Base-by-base conservation (phyloP, 1,140 invertebrate genomes). In the Neodiprion lecontei region DNA sequence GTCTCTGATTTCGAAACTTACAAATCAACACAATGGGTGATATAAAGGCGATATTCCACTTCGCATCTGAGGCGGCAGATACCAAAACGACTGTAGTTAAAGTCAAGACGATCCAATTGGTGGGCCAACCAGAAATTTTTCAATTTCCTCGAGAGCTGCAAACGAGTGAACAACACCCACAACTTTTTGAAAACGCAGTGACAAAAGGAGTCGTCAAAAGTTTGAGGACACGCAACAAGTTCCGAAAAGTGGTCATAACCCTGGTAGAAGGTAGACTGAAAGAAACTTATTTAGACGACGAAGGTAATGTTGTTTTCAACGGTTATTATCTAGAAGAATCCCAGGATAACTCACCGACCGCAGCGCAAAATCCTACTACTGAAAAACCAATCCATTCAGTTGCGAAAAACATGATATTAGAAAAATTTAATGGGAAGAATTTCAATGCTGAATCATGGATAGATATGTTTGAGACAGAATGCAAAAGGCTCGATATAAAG, bases 81-180 rank as follows among this genome's bases (percentile, higher is more conserved):
- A 10, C 70, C 65, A 17, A 17, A 17, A 17, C 17, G 17, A 17
- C 17, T 17, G 17, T 17, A 17, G 17, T 17, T 17, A 17, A 17
- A 17, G 73, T 77, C 23, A 74, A 72, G 12, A 77, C 73, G 11
- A 76, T 76, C 17, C 76, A 77, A 72, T 11, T 77, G 49, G 17
- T 74, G 23, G 66, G 49, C 9, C 76, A 74, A 66, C n/a, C 21
- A 49, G 17, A 17, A 17, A 17, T 17, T 17, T 17, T 17, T 17
- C 17, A 17, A 17, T 17, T 17, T 17, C 17, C 0, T 17, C 0
- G 17, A 17, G 17, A 17, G 17, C 17, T 17, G 17, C 17, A 17
- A 17, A 17, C 17, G 17, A 17, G 17, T 17, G 17, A 17, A 17
- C 17, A 17, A 17, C 17, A 17, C 17, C 17, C 17, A 17, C 17